Base-by-base conservation (phyloP, 2,888 invertebrate species). In the Drosophila longiperda region DNA sequence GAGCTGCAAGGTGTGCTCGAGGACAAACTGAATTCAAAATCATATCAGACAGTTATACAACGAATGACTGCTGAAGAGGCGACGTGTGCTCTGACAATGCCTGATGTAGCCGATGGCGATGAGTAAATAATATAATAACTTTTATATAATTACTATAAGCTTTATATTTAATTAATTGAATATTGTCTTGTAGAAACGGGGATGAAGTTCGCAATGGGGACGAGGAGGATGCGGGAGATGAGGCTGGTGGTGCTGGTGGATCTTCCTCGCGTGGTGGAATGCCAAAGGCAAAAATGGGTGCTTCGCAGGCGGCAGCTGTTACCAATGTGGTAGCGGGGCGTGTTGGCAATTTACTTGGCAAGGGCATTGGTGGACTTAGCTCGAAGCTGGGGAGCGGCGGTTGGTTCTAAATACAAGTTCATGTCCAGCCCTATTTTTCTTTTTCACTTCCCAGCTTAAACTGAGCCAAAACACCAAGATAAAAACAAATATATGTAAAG, bases 1-100 rank as follows among this genome's bases (percentile, higher is more conserved):
- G 99, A 99, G 94, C 95, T 99, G 72, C 99, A 99, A 94, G 99
- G 99, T 80, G 99, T 99, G 52, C 98, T 98, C 93, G 99, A 99
- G 91, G 99, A 99, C 92, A 98, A 98, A 93, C 94, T 99, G 68
- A 98, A 99, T 94, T 98, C 98, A 75, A 99, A 99, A 94, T 96
- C 96, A 83, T 99, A 99, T 94, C 97, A 98, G 94, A 96, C 96
- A 73, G 97, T 99, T 86, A 96, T 97, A 67, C 96, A 97, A 85
- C 95, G 99, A 87, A 97, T 99, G 96, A 98, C 98, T 94, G 98
- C 99, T 29, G 98, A 98, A 92, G 99, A 99, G 94, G 98, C 98
- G 62, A 97, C 98, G 7, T 97, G 98, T 94, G 97, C 97, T 82
- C 94, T 98, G 76, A 95, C 97, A 45, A 95, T 97, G 94, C 96